Base-by-base conservation (phyloP, 92 coral and sea anemone genomes). In the Porites rus region DNA sequence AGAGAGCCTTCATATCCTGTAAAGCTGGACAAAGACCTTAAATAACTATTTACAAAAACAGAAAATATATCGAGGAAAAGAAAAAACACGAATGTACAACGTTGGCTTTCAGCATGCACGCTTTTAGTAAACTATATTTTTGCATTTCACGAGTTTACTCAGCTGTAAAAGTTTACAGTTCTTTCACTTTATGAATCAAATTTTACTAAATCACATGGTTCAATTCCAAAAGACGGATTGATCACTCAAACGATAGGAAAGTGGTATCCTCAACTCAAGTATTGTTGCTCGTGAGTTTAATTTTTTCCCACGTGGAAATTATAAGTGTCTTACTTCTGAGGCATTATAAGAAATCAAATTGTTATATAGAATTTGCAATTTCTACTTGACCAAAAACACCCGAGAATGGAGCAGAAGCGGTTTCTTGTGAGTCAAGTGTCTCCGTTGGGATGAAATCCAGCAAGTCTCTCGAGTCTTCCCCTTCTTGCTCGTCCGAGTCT, bases 401-500 rank as follows among this genome's bases (percentile, higher is more conserved):
- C 2, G 87, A 74, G 13, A 83, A 51, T 1, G 80, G 73, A 25
- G 64, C 87, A 1, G 87, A 83, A 0, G 63, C 80, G 24, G 72
- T 74, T 20, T 59, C 87, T 20, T 83, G 80, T 2, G 80, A 83
- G 10, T 83, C 78, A 24, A 83, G 46, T 2, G 80, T 63, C 64
- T 83, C 80, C 8, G 80, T 22, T 17, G 73, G 87, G 6, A 83
- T 61, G 51, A 83, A 83, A 51, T 83, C 87, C 63, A 83, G 80
- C 73, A 83, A 64, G 51, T 74, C 80, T 74, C 87, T 65, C 8
- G 87, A 83, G 74, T 62, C 80, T 7, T 13, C 87, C 60, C 59
- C 85, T 43, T 61, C 79, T 19, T 76, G 84, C 52, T 82, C 93
- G 18, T 86, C 94, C 66, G 92, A 78, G 66, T 86, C 90, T 20